Percentiles rank a stretch among this genome's conserved stretches.
phyloP scores from a whole-genome alignment of 2,113 vertebrate genomes.

The Chinchilla lanigera region DNA sequence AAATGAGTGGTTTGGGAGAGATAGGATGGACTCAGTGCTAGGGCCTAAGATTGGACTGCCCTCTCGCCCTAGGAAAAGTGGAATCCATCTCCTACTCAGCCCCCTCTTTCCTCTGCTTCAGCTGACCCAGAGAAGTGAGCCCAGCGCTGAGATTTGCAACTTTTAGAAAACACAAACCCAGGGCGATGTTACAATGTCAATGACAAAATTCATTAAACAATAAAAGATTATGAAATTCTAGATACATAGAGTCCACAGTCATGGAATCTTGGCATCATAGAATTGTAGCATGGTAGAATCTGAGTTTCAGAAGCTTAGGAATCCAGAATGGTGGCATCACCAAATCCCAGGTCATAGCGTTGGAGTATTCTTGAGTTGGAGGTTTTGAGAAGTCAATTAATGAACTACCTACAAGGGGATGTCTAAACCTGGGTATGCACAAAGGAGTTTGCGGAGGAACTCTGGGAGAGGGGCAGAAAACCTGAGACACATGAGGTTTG shows the following conservation, averaged over 20 bases:
- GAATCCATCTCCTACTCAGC: neutral
- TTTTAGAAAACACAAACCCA: conserved; percentile 36
- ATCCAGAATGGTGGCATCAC: conserved; percentile 5
- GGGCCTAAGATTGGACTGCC: neutral
- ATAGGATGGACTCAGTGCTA: neutral
- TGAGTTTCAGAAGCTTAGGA: conserved; percentile 47
- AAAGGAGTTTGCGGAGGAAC: neutral
- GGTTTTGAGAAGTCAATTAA: conserved; percentile 37
- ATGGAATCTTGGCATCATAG: conserved; percentile 36
- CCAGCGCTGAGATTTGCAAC: neutral
- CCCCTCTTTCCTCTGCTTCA: neutral
- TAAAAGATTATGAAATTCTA: conserved; percentile 29
- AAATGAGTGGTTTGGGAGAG: neutral
- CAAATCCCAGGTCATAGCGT: neutral
- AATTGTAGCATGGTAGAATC: conserved; percentile 23
- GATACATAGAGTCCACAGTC: neutral
- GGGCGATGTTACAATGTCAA: conserved; percentile 14
- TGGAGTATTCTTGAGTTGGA: neutral
- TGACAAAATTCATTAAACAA: conserved; percentile 42
- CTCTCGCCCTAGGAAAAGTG: neutral
- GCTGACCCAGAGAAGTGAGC: neutral
- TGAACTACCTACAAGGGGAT: neutral
- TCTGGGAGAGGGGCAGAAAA: neutral
- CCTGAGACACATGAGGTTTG: neutral
- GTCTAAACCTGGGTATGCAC: neutral